A percentile compares a stretch with the other conserved stretches of the same genome.
Conservation (phyloP, 2,113 vertebrate species). For the Stigmatopora nigra region DNA sequence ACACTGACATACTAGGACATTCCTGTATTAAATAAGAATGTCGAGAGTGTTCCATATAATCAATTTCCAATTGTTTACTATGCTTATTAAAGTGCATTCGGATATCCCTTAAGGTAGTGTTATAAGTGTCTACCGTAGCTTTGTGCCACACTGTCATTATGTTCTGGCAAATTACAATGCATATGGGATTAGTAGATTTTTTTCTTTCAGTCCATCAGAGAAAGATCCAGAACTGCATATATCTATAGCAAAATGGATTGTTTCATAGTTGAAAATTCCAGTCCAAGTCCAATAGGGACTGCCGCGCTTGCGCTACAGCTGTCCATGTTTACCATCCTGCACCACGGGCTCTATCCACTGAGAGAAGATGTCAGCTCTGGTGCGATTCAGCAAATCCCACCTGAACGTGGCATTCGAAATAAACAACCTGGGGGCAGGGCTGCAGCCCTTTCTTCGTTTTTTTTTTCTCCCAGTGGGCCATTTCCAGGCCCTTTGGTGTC, state of each 20-base stretch:
- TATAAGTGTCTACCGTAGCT: slow-evolving; percentile 16
- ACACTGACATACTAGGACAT: slow-evolving; percentile 19
- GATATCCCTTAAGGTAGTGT: slow-evolving; percentile 8
- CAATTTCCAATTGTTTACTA: slow-evolving; percentile 6
- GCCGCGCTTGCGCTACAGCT: slow-evolving; percentile 77
- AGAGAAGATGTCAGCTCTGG: slow-evolving; percentile 81
- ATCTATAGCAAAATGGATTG: background rate
- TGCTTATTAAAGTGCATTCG: slow-evolving; percentile 22
- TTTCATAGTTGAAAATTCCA: slow-evolving; percentile 53
- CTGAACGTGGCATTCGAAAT: slow-evolving; percentile 65
- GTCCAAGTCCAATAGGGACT: slow-evolving; percentile 73
- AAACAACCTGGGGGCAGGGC: slow-evolving; percentile 67
- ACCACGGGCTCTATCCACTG: slow-evolving; percentile 85
- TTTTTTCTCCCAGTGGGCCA: slow-evolving; percentile 34
- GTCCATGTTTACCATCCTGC: slow-evolving; percentile 90
- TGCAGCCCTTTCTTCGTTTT: slow-evolving; percentile 44
- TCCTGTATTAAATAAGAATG: slow-evolving; percentile 3
- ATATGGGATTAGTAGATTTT: slow-evolving; percentile 8
- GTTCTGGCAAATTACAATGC: slow-evolving; percentile 16
- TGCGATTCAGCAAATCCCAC: slow-evolving; percentile 82
- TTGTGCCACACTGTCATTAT: slow-evolving; percentile 17
- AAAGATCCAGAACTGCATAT: slow-evolving; percentile 6
- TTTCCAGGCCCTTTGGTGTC: slow-evolving; percentile 25
- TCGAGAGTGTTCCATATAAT: slow-evolving; percentile 9
- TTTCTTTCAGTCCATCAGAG: slow-evolving; percentile 9